phyloP scores from a whole-genome alignment of 2,888 invertebrate genomes.

The Drosophila mettleri region DNA sequence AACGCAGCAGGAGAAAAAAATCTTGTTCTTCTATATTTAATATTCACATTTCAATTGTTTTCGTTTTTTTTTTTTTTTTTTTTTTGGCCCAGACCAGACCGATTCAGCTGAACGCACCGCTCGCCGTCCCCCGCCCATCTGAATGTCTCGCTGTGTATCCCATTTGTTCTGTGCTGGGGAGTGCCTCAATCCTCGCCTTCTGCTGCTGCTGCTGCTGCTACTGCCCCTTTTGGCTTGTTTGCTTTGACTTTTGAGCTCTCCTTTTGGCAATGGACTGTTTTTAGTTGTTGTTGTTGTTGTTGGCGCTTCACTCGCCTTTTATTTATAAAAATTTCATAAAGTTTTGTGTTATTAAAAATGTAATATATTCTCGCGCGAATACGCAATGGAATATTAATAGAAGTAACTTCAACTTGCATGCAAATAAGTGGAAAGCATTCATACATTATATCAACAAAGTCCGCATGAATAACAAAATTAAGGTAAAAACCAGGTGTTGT shows the following conservation, averaged over 20 bases:
- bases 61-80: background rate
- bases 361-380: slow-evolving; percentile 70
- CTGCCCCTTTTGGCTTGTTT: slow-evolving; percentile 52
- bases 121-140: background rate
- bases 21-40: slow-evolving; percentile 71
- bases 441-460: slow-evolving; percentile 20
- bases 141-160: slow-evolving; percentile 5
- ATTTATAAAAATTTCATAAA: slow-evolving; percentile 74
- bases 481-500: too few relatives aligned
- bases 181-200: slow-evolving; percentile 20
- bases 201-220: slow-evolving; percentile 26
- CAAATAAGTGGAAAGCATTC: slow-evolving; percentile 26
- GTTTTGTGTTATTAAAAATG: slow-evolving; percentile 74
- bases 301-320: slow-evolving; percentile 43
- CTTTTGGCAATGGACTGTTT: slow-evolving; percentile 41
- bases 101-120: background rate
- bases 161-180: slow-evolving; percentile 12
- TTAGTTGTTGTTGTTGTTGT: slow-evolving; percentile 19
- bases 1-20: slow-evolving; percentile 34
- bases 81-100: background rate
- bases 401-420: slow-evolving; percentile 40
- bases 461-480: too few relatives aligned
- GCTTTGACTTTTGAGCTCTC: slow-evolving; percentile 69
- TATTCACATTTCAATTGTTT: slow-evolving; percentile 76
- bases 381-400: slow-evolving; percentile 73